These are phyloP conservation scores for Tipula unca DNA, from an alignment of 2,888 invertebrate species.

Conservation along the genomic window DNA sequence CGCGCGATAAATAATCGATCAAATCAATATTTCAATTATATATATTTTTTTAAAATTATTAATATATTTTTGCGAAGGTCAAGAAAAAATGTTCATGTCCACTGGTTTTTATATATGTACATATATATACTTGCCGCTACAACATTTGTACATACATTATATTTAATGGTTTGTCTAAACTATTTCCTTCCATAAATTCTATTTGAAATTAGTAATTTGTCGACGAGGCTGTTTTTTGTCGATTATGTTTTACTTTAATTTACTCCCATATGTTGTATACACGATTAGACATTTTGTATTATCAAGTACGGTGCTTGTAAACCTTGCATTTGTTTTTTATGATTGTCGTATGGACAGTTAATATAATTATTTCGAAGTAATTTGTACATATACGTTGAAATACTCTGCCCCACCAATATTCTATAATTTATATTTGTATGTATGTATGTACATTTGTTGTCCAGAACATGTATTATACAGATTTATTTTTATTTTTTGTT, in stretches of 20 bases:
- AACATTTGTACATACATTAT: not conserved
- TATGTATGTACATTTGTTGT: not conserved
- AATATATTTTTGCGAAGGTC: not conserved
- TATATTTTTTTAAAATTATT: not conserved
- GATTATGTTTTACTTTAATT: not conserved
- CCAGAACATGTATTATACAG: not conserved
- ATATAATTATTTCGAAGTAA: not conserved
- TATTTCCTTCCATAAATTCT: constrained; percentile 14
- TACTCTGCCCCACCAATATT: not conserved
- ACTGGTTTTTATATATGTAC: not conserved
- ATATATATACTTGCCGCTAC: not conserved
- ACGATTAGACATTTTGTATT: not conserved
- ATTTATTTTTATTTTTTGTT: constrained; percentile 17
- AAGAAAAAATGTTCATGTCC: not conserved
- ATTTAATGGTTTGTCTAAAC: not conserved
- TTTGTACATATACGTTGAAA: not conserved
- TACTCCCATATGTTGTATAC: not conserved
- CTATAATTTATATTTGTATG: not conserved
- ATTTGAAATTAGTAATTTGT: not conserved
- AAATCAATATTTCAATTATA: not conserved
- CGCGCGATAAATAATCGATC: not conserved
- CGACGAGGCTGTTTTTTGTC: not conserved
- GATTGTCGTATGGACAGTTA: not conserved
- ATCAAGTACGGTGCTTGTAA: not conserved
- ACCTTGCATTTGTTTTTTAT: not conserved